Evolutionary conservation across 2,888 invertebrate genomes (phyloP).

Genomic region (Hirtodrosophila alboralis): DNA sequence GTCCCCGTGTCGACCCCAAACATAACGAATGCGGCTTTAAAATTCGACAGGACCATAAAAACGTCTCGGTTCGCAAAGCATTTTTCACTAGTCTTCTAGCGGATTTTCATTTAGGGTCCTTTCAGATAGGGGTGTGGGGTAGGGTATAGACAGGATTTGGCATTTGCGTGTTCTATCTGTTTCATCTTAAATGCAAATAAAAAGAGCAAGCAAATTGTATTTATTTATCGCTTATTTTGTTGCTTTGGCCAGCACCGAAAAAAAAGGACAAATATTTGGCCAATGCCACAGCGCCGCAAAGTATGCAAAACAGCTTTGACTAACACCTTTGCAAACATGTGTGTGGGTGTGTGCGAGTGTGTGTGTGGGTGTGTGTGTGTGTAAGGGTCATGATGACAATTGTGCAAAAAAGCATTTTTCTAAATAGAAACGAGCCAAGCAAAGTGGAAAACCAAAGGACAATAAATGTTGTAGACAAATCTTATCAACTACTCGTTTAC

Average conservation of each 20-base stretch:
- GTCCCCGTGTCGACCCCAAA: too few species aligned
- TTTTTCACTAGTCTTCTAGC: conserved; percentile 27
- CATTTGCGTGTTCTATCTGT: conserved; percentile 68
- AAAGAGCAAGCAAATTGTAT: conserved; percentile 70
- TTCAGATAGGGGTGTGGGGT: background rate
- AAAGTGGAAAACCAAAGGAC: conserved; percentile 73
- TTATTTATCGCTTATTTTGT: conserved; percentile 79
- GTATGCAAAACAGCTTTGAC: conserved; percentile 75
- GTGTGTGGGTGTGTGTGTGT: conserved; percentile 28
- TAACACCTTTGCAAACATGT: conserved; percentile 60
- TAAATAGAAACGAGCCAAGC: conserved; percentile 57
- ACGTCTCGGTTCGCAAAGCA: conserved; percentile 17
- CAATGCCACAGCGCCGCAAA: conserved; percentile 65
- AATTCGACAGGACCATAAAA: conserved; percentile 34
- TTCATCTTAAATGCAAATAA: conserved; percentile 73
- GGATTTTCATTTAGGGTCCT: conserved; percentile 37
- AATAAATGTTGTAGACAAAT: conserved; percentile 77
- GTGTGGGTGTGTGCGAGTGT: conserved; percentile 12
- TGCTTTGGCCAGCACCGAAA: conserved; percentile 53
- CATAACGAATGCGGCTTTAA: conserved; percentile 48
- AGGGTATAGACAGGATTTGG: background rate
- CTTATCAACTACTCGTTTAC: conserved; percentile 70
- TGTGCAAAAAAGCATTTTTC: conserved; percentile 57
- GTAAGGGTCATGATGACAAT: conserved; percentile 76
- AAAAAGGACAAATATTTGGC: conserved; percentile 70